Evolutionary conservation across 2,113 vertebrate species (phyloP), one percentile per base, ranked within the genome.

Genomic region (Salvator merianae): DNA sequence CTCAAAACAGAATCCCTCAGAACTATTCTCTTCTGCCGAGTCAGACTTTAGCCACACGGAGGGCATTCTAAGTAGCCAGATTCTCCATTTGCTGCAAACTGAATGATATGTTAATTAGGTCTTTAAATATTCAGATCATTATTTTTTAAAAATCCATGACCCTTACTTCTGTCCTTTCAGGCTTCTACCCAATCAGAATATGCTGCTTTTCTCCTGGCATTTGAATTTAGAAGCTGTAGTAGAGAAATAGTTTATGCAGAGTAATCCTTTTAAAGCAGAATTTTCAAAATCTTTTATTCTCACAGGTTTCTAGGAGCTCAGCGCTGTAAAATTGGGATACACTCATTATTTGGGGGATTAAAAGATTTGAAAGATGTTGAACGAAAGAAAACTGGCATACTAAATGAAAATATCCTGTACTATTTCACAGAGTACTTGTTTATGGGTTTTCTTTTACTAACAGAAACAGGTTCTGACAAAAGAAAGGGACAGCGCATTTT

Each of bases 261-360:
- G 34, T 85, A 88, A 92, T 89, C 71, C 32, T 69, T 91, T 89
- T 88, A 81, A 77, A n/a, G 71, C 2, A 82, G 69, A 78, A 83
- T 87, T 93, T 59, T 80, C 28, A 65, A 91, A 88, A 88, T 86
- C 66, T 69, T 86, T 89, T 40, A 20, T 76, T 89, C 72, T 84
- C 59, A 76, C 34, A 85, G 81, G 79, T 78, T 93, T 53, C 73
- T 90, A 84, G 81, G 89, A 93, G 34, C 38, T 26, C 34, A 30
- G 3, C 55, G 40, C 4, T 88, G 18, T 77, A 88, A 86, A 87
- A 59, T 68, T 82, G 82, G 87, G 47, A 85, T 69, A 81, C 43
- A 36, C 78, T 88, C 82, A 65, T 90, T 82, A 30, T 84, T 88
- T 87, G 59, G 88, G 79, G 81, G 68, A 83, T 91, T 88, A 92